Percentiles rank a stretch among this genome's conserved stretches.
Conservation (phyloP, 2,797 vertebrate genomes). For the Arrhamphus sclerolepis region DNA sequence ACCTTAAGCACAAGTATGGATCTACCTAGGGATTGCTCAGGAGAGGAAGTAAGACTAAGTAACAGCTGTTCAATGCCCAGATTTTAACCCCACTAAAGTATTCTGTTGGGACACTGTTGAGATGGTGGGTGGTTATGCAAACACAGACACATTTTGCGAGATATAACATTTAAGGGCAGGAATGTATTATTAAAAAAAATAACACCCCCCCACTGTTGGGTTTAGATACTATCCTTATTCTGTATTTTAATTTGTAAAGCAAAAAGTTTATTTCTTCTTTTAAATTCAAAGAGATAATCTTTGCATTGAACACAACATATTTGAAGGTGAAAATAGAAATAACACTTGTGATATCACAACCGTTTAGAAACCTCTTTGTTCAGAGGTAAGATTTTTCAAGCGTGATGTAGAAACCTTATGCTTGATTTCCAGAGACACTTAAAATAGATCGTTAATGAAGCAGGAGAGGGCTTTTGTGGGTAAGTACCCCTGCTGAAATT, state of each 20-base stretch:
- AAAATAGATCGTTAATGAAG: slow-evolving; percentile 2
- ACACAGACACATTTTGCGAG: background rate
- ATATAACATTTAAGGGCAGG: too few relatives aligned
- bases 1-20: too few relatives aligned
- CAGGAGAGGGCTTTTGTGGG: background rate
- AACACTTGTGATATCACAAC: background rate
- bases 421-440: slow-evolving; percentile 7
- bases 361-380: background rate
- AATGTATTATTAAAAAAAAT: background rate
- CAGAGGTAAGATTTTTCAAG: background rate
- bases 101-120: background rate
- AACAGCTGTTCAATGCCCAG: too few relatives aligned
- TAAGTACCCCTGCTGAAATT: background rate
- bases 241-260: background rate
- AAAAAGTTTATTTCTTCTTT: background rate
- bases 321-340: background rate
- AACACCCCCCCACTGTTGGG: background rate
- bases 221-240: too few relatives aligned
- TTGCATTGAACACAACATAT: background rate
- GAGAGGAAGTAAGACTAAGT: too few relatives aligned
- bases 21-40: too few relatives aligned
- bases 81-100: too few relatives aligned
- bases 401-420: slow-evolving; percentile 5
- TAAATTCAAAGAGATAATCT: background rate
- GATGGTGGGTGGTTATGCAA: background rate